Conservation (phyloP, 2,888 invertebrate genomes). For the Trachelus iudaicus region DNA sequence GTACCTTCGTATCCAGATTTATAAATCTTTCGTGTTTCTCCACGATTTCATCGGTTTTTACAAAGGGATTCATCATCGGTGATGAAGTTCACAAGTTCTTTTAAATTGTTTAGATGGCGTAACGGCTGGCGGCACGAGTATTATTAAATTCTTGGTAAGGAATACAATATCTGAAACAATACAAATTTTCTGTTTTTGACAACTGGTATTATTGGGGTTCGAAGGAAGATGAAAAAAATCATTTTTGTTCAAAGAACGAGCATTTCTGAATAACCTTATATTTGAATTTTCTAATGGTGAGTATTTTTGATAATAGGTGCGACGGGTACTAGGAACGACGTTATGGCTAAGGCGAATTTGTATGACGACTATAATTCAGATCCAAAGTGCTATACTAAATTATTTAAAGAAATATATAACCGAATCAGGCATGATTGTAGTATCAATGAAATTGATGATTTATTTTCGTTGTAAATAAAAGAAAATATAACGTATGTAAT, state of each 20-base stretch:
- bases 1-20: constrained; percentile 7
- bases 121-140: not conserved
- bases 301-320: no score
- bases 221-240: no score
- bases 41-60: not conserved
- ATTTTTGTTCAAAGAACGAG: no score
- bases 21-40: constrained; percentile 12
- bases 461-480: not conserved
- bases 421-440: no score
- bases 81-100: not conserved
- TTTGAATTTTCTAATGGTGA: no score
- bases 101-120: not conserved
- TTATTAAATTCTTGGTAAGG: not conserved
- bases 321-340: not conserved
- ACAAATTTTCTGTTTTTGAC: no score
- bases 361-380: not conserved
- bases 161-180: not conserved
- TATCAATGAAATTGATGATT: no score
- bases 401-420: not conserved
- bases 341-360: not conserved
- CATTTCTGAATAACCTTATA: no score
- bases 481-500: no score
- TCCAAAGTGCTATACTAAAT: not conserved
- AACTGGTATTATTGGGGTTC: no score
- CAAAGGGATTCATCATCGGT: not conserved